Percentiles rank a stretch among this genome's conserved stretches.
These are phyloP conservation scores for Papilio protenor DNA, from an alignment of 2,888 invertebrate species.

Conservation along the genomic window DNA sequence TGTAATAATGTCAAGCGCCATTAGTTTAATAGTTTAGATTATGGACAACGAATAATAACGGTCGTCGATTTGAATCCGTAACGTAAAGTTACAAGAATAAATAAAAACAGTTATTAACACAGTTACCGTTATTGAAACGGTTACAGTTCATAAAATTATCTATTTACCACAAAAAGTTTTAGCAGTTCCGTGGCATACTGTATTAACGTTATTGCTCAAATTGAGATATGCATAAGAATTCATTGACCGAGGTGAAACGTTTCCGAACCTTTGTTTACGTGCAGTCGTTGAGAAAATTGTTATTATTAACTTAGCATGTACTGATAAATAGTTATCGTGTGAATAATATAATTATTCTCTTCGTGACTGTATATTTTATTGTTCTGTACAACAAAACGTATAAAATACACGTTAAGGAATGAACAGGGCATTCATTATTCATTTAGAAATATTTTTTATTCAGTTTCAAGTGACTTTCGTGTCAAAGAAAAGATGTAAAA, in stretches of 20 bases:
- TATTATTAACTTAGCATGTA: neutral
- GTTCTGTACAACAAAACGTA: neutral
- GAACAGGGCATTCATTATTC: neutral
- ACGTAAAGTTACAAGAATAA: neutral
- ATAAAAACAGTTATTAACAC: neutral
- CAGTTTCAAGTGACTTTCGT: neutral
- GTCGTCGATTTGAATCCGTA: neutral
- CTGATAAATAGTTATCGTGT: neutral
- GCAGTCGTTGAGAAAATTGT: neutral
- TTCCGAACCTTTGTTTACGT: neutral
- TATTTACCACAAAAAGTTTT: neutral
- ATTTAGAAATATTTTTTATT: neutral
- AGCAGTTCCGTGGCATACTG: neutral
- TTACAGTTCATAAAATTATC: neutral
- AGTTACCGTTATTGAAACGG: no score
- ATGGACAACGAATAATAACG: neutral
- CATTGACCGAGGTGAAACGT: neutral
- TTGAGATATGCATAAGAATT: neutral
- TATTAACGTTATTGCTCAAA: neutral
- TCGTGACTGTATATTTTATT: conserved; percentile 4
- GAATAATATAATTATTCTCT: conserved; percentile 1
- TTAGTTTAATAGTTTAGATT: neutral
- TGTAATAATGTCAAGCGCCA: neutral
- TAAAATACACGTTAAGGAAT: neutral
- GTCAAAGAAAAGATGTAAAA: neutral